A percentile compares a stretch with the other conserved stretches of the same genome.
Evolutionary conservation across 2,888 invertebrate genomes (phyloP).

Genomic region (Mamestra brassicae): DNA sequence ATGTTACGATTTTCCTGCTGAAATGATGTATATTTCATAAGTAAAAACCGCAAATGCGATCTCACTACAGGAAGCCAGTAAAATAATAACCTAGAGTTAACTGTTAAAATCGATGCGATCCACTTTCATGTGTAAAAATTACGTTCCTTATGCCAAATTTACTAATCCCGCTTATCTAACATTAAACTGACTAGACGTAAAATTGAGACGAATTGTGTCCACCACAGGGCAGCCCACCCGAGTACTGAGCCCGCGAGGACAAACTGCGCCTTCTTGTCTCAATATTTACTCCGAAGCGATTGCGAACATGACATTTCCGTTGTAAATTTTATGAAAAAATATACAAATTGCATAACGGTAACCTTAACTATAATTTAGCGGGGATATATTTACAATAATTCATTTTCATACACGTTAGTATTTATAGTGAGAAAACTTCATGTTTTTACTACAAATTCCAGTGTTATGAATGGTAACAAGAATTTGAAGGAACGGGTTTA

Average conservation of each 20-base stretch:
- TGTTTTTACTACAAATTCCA: conserved; percentile 59
- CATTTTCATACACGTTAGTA: conserved; percentile 56
- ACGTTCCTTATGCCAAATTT: conserved; percentile 73
- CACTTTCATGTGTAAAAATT: conserved; percentile 71
- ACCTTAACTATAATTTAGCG: conserved; percentile 79
- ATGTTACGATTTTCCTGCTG: conserved; percentile 56
- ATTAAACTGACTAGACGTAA: conserved; percentile 88
- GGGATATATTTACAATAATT: conserved; percentile 85
- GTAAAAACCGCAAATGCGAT: conserved; percentile 58
- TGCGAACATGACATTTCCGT: conserved; percentile 71
- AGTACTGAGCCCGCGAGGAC: background rate
- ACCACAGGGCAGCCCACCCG: conserved; percentile 1
- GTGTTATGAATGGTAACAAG: conserved; percentile 35
- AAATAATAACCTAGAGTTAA: conserved; percentile 68
- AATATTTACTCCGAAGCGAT: conserved; percentile 83
- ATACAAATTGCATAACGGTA: conserved; percentile 85
- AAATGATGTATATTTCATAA: conserved; percentile 64
- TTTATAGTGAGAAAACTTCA: conserved; percentile 60
- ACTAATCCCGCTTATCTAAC: conserved; percentile 78
- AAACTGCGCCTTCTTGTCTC: conserved; percentile 66
- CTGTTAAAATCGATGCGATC: conserved; percentile 70
- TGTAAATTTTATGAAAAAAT: conserved; percentile 84
- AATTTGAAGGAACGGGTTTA: conserved; percentile 36
- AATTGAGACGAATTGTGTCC: conserved; percentile 68
- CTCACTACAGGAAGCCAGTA: conserved; percentile 76